Conservation (phyloP, 1,140 invertebrate species). For the Sarcophaga peregrina region DNA sequence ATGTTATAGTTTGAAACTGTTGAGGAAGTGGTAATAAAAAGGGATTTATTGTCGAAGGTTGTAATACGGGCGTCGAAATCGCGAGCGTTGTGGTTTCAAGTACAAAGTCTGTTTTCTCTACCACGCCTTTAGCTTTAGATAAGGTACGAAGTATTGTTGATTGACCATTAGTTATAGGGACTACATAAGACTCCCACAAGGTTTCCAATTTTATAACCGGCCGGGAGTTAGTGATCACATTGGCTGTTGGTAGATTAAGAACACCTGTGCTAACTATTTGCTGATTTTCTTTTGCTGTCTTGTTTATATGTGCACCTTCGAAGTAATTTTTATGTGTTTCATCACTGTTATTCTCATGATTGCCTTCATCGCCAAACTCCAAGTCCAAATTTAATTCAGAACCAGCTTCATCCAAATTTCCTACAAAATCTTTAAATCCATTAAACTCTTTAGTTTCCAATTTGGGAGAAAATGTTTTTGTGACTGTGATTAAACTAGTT, state of each 20-base stretch:
- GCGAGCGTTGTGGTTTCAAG: slow-evolving; percentile 78
- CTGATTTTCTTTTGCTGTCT: slow-evolving; percentile 53
- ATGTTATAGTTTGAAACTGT: slow-evolving; percentile 83
- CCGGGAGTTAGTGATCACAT: slow-evolving; percentile 79
- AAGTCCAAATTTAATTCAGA: slow-evolving; percentile 86
- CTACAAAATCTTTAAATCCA: slow-evolving; percentile 78
- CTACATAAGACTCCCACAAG: slow-evolving; percentile 82
- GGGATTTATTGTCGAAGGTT: slow-evolving; percentile 68
- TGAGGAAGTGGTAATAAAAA: slow-evolving; percentile 71
- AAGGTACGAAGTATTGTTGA: slow-evolving; percentile 81
- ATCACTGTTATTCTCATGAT: slow-evolving; percentile 73
- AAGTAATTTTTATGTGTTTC: slow-evolving; percentile 55
- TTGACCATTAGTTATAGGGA: slow-evolving; percentile 79
- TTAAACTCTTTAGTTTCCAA: slow-evolving; percentile 77
- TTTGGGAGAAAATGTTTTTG: slow-evolving; percentile 87
- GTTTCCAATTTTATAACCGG: slow-evolving; percentile 81
- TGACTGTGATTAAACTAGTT: slow-evolving; percentile 85
- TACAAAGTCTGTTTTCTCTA: slow-evolving; percentile 81
- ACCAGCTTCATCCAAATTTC: slow-evolving; percentile 85
- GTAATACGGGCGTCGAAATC: slow-evolving; percentile 68
- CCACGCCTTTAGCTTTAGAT: slow-evolving; percentile 78
- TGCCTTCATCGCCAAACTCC: slow-evolving; percentile 83
- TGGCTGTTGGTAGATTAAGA: slow-evolving; percentile 40
- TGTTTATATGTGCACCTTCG: slow-evolving; percentile 52
- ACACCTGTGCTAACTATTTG: slow-evolving; percentile 68